Evolutionary conservation across 23 tunicate genomes (phyloP), one percentile per base, ranked within the genome.

Genomic region (Halocynthia aurantium): DNA sequence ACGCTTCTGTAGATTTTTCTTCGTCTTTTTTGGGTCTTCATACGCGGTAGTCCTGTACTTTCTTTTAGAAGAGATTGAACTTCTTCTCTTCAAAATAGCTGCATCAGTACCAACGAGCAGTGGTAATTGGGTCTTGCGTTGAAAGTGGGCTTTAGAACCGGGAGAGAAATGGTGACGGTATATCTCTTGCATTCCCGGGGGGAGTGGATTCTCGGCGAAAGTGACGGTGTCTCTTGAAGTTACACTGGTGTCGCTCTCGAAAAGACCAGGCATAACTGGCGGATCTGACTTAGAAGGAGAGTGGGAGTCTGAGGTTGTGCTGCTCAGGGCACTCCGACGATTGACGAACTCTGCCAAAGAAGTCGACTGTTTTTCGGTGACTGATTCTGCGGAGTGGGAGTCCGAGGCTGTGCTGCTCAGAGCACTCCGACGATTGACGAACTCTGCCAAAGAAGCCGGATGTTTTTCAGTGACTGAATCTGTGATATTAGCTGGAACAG

Each of bases 91-190:
- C 53, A 83, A 67, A 8, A 86, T 76, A 15, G 83, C 19, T 18
- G 86, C 8, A 61, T 72, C 87, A 19, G 95, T 88, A 61, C 69
- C 52, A 18, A 31, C 73, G 44, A 88, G 73, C 63, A 88, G 17
- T 31, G 95, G 95, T 10, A 88, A 67, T 7, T 69, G 52, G 20
- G 88, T 73, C 15, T 72, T 57, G 55, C 67, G 72, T 52, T 84
- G 85, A 75, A 83, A 88, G 60, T 53, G 63, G 7, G 80, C 81
- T 66, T 77, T 83, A 8, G 56, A 70, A 0, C 87, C 84, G 8
- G 87, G 83, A 8, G 58, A 80, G 75, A 88, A 88, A 71, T 58
- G 72, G 49, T 77, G 6, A 19, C 56, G 9, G 55, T 54, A 52
- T 53, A 74, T 13, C 19, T 52, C 64, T 52, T 53, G 56, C 40